Evolutionary conservation across 2,797 vertebrate species (phyloP).

Genomic region (Gambelia wislizenii): DNA sequence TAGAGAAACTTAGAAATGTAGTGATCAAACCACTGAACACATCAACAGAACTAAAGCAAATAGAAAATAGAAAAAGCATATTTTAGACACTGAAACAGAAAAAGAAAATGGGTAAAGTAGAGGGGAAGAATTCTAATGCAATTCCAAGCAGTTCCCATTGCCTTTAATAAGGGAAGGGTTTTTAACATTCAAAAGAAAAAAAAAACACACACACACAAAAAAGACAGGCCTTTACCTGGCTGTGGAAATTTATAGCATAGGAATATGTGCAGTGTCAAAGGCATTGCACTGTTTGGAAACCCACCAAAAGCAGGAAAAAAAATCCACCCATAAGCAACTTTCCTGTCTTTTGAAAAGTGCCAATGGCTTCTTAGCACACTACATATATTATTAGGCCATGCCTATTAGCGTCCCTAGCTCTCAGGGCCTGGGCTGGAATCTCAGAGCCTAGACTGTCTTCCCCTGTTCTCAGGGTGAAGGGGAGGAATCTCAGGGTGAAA

Average conservation of each 20-base stretch:
- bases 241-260: background rate
- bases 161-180: background rate
- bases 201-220: no score
- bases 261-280: background rate
- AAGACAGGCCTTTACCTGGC: background rate
- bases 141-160: background rate
- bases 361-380: no score
- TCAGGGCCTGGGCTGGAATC: no score
- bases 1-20: background rate
- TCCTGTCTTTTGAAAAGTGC: no score
- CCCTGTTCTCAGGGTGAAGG: no score
- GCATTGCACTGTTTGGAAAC: background rate
- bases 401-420: no score
- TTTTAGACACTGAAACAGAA: background rate
- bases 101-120: background rate
- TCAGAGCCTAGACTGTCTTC: no score
- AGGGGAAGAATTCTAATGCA: background rate
- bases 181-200: background rate
- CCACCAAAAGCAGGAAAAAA: no score
- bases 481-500: no score
- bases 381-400: no score
- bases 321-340: background rate
- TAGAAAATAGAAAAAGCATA: background rate
- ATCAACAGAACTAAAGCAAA: background rate
- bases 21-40: slow-evolving; percentile 18